Evolutionary conservation across 30 jellyfish, hydroid and myxozoan genomes (phyloP).

Genomic region (Turritopsis rubra): DNA sequence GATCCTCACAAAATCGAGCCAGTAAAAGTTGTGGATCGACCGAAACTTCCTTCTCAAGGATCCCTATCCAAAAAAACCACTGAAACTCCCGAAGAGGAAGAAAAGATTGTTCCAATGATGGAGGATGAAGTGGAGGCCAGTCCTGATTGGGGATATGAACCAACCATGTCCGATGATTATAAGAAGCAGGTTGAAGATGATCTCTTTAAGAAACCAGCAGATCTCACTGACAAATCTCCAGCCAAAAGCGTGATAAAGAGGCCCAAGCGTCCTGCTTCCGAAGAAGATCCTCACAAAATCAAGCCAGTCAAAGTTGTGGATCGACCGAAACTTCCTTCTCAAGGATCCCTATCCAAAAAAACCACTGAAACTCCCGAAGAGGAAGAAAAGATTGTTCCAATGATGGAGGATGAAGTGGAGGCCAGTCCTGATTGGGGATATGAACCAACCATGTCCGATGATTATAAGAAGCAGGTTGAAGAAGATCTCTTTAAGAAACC

Average conservation of each 20-base stretch:
- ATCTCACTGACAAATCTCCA: conserved; percentile 17
- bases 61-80: conserved; percentile 9
- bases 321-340: not conserved
- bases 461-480: conserved; percentile 35
- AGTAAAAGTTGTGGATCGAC: conserved; percentile 20
- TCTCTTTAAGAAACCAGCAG: conserved; percentile 34
- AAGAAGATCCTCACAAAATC: not conserved
- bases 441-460: conserved; percentile 35
- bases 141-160: conserved; percentile 31
- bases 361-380: not conserved
- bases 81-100: conserved; percentile 25
- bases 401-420: conserved; percentile 42
- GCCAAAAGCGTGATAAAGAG: conserved; percentile 5
- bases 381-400: conserved; percentile 36
- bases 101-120: conserved; percentile 35
- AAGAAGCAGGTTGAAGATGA: conserved; percentile 24
- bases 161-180: conserved; percentile 48
- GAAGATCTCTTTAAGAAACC: conserved; percentile 40
- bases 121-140: conserved; percentile 36
- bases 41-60: not conserved
- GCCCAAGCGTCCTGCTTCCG: conserved; percentile 23
- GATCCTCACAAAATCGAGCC: not conserved
- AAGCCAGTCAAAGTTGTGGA: not conserved
- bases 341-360: too few relatives aligned
- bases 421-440: conserved; percentile 34